Evolutionary conservation across 2,888 invertebrate genomes (phyloP), one percentile per base, ranked within the genome.

Genomic region (Drosophila infuscata): DNA sequence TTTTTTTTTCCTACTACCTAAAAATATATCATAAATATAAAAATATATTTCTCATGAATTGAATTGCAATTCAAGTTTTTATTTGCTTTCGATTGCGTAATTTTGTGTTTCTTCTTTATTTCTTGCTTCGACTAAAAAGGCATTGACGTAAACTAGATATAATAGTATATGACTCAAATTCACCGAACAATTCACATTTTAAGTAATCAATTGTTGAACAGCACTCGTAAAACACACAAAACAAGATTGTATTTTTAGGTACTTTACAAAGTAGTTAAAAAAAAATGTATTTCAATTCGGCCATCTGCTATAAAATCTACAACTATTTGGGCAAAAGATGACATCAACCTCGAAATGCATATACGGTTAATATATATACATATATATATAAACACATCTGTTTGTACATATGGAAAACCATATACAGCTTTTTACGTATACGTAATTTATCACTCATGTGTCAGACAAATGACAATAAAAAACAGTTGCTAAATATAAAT

Each of bases 381-480:
- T 12, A 15, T 58, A 12, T 56, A 38, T 43, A 32, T 1, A 20
- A 3, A 25, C 15, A 46, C 46, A 46, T 25, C 15, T 46, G 8
- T 15, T 8, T 15, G 3, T 17, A 17, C 3, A 25, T 6, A 20
- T 29, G 17, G 35, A 36, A 30, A 63, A 11, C 33, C 30, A 36
- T 33, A 60, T 41, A 58, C 74, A 72, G 58, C 33, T n/a, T 41
- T 58, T 33, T 36, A 70, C 58, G 67, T 62, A 54, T 65, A 41
- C 57, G 51, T 29, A 76, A 76, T 76, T 70, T 53, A 64, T 76
- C 76, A 76, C 12, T 48, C 48, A 35, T 67, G 59, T 54, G 35
- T 17, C 9, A 17, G 51, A 38, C 36, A 51, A 9, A 9, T 9
- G n/a, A n/a, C 62, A 75, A 61, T 59, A 43, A 63, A 74, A 41